phyloP scores from a whole-genome alignment of 2,113 vertebrate species.

The Hippoglossus stenolepis region DNA sequence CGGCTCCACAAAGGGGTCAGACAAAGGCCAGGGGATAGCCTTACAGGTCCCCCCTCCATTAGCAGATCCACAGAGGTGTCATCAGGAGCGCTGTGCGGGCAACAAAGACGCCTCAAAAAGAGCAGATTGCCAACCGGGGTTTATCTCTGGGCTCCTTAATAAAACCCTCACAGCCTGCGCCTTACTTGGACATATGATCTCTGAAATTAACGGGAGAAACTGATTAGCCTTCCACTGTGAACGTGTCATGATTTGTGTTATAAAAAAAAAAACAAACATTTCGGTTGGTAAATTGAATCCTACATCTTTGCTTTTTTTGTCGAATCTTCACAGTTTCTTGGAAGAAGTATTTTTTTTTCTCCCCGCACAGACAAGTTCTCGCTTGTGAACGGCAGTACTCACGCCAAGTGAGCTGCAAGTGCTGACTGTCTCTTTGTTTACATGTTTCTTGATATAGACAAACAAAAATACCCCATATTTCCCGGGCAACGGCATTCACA shows the following conservation, averaged over 20 bases:
- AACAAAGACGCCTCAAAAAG: slow-evolving; percentile 55
- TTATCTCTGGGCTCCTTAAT: slow-evolving; percentile 48
- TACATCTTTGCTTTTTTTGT: slow-evolving; percentile 34
- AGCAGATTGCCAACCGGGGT: slow-evolving; percentile 53
- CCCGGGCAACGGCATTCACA: slow-evolving; percentile 71
- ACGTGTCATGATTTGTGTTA: slow-evolving; percentile 22
- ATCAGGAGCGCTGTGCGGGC: slow-evolving; percentile 60
- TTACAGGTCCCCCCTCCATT: slow-evolving; percentile 77
- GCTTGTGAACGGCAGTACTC: slow-evolving; percentile 65
- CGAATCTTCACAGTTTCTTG: slow-evolving; percentile 47
- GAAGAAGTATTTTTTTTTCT: slow-evolving; percentile 48
- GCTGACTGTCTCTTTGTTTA: slow-evolving; percentile 78
- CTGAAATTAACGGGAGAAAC: slow-evolving; percentile 46
- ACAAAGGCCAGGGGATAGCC: slow-evolving; percentile 83
- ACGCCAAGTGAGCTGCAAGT: slow-evolving; percentile 65
- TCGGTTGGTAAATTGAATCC: slow-evolving; percentile 29
- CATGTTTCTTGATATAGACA: slow-evolving; percentile 77
- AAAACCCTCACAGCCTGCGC: slow-evolving; percentile 37
- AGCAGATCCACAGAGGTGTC: slow-evolving; percentile 74
- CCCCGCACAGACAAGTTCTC: slow-evolving; percentile 67
- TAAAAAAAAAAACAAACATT: not conserved
- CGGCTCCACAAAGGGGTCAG: slow-evolving; percentile 83
- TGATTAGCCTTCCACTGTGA: slow-evolving; percentile 23
- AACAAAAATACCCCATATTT: slow-evolving; percentile 77
- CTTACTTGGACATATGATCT: slow-evolving; percentile 24